These are phyloP conservation scores for Coranthus polyacanthus DNA, from an alignment of 2,797 vertebrate genomes.

Conservation along the genomic window DNA sequence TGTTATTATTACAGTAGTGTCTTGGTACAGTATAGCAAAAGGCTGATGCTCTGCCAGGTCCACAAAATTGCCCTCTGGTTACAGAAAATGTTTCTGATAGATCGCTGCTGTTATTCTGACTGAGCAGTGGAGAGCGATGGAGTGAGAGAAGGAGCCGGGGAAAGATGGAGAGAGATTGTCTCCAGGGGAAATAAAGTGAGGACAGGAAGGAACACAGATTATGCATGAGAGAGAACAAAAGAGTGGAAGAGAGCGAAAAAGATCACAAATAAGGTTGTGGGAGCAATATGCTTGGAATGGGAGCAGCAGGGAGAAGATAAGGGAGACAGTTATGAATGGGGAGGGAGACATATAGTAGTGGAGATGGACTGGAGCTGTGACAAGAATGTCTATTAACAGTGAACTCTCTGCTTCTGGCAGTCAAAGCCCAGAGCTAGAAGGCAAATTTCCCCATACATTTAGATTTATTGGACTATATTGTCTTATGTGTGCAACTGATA, in stretches of 20 bases:
- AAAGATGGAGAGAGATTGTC: conserved; percentile 60
- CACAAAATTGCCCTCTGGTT: conserved; percentile 65
- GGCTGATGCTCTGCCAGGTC: conserved; percentile 44
- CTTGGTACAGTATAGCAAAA: conserved; percentile 47
- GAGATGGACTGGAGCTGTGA: conserved; percentile 50
- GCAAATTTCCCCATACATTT: conserved; percentile 1
- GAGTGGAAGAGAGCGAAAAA: conserved; percentile 46
- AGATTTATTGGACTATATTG: conserved; percentile 15
- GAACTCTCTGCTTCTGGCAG: conserved; percentile 17
- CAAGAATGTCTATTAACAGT: conserved; percentile 39
- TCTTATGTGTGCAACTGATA: conserved; percentile 18
- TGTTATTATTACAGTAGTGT: conserved; percentile 48
- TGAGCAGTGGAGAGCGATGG: conserved; percentile 53
- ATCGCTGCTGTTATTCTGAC: conserved; percentile 66
- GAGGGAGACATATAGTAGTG: conserved; percentile 26
- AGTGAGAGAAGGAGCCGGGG: conserved; percentile 42
- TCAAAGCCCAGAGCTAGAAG: conserved; percentile 33
- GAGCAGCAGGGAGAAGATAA: conserved; percentile 51
- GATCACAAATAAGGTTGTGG: conserved; percentile 62
- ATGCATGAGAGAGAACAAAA: conserved; percentile 68
- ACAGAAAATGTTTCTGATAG: conserved; percentile 64
- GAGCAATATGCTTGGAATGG: conserved; percentile 49
- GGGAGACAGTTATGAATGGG: conserved; percentile 54
- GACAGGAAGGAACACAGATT: conserved; percentile 60
- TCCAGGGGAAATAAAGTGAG: conserved; percentile 62